Evolutionary conservation across 2,797 vertebrate species (phyloP).

Genomic region (Hippoglossus hippoglossus): DNA sequence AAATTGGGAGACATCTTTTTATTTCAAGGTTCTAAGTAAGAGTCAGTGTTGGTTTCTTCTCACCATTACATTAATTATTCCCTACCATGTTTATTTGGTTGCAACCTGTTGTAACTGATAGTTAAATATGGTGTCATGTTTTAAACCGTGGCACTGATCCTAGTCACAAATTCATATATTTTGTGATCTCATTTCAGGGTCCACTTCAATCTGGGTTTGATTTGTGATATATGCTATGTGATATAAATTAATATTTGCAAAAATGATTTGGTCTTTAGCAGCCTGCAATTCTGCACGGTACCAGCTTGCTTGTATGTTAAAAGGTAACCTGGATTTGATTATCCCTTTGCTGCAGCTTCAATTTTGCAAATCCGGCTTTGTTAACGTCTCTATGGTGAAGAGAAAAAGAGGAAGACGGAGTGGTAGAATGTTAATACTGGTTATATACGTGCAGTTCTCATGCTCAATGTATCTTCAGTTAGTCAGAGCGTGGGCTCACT

Average conservation of each 20-base stretch:
- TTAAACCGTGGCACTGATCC: too few species aligned
- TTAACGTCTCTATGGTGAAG: neutral
- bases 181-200: too few species aligned
- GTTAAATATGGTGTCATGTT: too few species aligned
- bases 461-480: conserved; percentile 35
- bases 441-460: conserved; percentile 22
- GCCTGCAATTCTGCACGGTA: neutral
- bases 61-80: too few species aligned
- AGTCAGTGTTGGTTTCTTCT: too few species aligned
- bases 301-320: neutral
- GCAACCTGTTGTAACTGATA: neutral
- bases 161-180: too few species aligned
- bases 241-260: neutral
- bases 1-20: too few species aligned
- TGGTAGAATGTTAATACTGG: neutral
- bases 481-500: conserved; percentile 61
- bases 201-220: too few species aligned
- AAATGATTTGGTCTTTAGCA: neutral
- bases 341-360: neutral
- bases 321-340: neutral
- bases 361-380: neutral
- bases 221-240: too few species aligned
- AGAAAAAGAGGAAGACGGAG: neutral
- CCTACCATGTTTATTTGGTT: neutral
- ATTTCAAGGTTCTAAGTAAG: too few species aligned